Base-by-base conservation (phyloP, 2,113 vertebrate species). In the Elephantulus edwardii region DNA sequence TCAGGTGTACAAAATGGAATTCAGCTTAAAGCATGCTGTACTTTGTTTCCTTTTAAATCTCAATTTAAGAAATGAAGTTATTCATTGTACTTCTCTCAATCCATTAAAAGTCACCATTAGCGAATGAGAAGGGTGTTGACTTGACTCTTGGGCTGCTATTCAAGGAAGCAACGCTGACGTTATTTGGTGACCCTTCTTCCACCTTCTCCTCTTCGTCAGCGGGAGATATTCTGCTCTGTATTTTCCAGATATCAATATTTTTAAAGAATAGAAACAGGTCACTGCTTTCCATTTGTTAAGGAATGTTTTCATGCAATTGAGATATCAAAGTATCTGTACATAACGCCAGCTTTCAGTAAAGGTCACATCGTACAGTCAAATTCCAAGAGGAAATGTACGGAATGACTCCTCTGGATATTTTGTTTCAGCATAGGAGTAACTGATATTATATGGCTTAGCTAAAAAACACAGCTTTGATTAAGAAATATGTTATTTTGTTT, bases 251-350 rank as follows among this genome's bases (percentile, higher is more conserved):
- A 6, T 26, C 5, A 30, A 3, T 42, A 19, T 72, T 30, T 62
- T 66, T 35, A 35, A 33, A 74, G 26, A 89, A 5, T 86, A 83
- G 77, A 79, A 83, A 90, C 22, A 94, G 86, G 84, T 95, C 64
- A 87, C 71, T 94, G 70, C 58, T 93, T 94, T 93, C 76, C 83
- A 83, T 92, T 95, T 85, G 90, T 77, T 90, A 93, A 89, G 86
- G 48, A 93, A 79, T 93, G 66, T 96, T 96, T 85, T 91, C 82
- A 89, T 87, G 71, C 70, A 89, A 86, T 79, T 91, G 94, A 94
- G 48, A 88, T 89, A 92, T 92, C 89, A 85, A 92, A 94, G 88
- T 95, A 90, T 40, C 85, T 93, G 62, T 92, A 91, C 72, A 88
- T 84, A 95, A 94, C 80, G 46, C 54, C 89, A 93, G 64, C 38